Base-by-base conservation (phyloP, 1,140 invertebrate genomes). In the Coptotermes formosanus region DNA sequence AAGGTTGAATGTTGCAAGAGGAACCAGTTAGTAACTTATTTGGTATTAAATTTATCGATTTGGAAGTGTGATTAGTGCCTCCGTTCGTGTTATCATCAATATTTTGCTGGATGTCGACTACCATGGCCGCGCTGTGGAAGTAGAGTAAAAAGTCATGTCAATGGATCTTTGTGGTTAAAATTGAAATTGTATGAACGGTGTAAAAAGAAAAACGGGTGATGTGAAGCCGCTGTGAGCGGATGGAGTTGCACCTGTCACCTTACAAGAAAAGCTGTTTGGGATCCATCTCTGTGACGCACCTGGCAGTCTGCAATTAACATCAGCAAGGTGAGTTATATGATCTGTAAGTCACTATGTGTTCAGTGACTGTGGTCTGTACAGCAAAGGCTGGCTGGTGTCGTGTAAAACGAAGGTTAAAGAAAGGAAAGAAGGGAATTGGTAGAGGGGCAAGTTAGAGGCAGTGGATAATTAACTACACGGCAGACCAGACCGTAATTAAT, bases 181-280 rank as follows among this genome's bases (percentile, higher is more conserved):
- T 6, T 16, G 25, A 8, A 75, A 30, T 75, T 75, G 64, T 75
- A 75, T 11, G 52, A 0, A 30, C 64, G 8, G 64, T 30, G 14
- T 30, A 75, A 30, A 75, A 30, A 75, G 25, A 25, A 25, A 30
- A n/a, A 75, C n/a, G 64, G 30, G 64, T 75, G 64, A 30, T 75
- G 64, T 75, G 25, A 75, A n/a, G 52, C 52, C 52, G 52, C 52
- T 55, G 64, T 75, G n/a, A 75, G 25, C n/a, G 25, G 64, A 75
- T 75, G 64, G 64, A 75, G 64, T 75, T 75, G 8, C 64, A 75
- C 64, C 64, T 75, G 64, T 75, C 64, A 75, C 30, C 64, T 55
- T 55, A 21, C 52, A 16, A 55, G 52, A 55, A 55, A 16, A 75
- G 64, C 2, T 75, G 64, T 16, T 25, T 75, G 64, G n/a, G 64